Conservation (phyloP, 2,797 vertebrate species). For the Pipistrellus pygmaeus region DNA sequence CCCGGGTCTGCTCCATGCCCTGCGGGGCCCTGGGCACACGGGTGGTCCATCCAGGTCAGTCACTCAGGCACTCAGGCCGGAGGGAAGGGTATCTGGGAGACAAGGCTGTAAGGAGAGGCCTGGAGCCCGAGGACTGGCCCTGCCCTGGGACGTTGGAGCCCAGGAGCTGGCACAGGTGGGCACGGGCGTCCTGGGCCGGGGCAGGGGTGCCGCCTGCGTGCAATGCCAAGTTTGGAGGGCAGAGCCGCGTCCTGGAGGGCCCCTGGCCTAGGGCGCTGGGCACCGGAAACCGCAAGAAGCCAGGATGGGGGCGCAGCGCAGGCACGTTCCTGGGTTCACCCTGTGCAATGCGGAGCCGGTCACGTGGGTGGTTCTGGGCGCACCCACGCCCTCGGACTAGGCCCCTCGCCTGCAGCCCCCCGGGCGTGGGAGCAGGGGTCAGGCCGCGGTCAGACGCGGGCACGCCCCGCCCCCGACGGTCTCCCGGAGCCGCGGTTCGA, state of each 20-base stretch:
- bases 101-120: background rate
- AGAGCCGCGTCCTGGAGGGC: background rate
- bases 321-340: background rate
- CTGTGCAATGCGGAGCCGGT: background rate
- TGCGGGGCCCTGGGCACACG: background rate
- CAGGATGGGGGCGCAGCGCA: background rate
- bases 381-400: accelerated
- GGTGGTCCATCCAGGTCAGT: background rate
- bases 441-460: background rate
- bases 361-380: background rate
- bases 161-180: background rate
- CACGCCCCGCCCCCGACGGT: background rate
- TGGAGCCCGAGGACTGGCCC: background rate
- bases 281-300: background rate
- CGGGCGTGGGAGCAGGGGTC: background rate
- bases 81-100: background rate
- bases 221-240: background rate
- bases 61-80: background rate
- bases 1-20: background rate
- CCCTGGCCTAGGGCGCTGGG: background rate
- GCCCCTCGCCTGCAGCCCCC: background rate
- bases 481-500: background rate
- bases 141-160: background rate
- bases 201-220: background rate
- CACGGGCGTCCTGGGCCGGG: background rate